phyloP scores from a whole-genome alignment of 1,140 invertebrate species.

The Drosophila tsacasi region DNA sequence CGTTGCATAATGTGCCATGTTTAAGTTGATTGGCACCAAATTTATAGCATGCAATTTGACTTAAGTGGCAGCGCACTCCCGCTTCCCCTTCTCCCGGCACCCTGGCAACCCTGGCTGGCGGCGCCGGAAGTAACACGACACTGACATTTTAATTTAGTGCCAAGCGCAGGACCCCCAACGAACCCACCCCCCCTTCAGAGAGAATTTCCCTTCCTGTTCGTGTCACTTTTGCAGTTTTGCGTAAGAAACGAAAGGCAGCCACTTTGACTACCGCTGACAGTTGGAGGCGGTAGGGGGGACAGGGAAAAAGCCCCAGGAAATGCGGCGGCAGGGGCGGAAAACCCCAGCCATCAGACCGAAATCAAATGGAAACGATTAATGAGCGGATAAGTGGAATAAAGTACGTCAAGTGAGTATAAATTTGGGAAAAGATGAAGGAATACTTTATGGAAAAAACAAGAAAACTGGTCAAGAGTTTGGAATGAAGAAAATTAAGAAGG shows the following conservation, averaged over 20 bases:
- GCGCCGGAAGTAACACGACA: constrained; percentile 79
- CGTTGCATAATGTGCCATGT: constrained; percentile 69
- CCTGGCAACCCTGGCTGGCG: constrained; percentile 32
- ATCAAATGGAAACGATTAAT: constrained; percentile 40
- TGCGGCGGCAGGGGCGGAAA: not conserved
- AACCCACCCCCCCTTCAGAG: not conserved
- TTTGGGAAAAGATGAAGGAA: not conserved
- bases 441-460: not conserved
- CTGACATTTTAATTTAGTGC: constrained; percentile 84
- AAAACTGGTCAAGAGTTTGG: not conserved
- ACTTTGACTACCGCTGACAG: constrained; percentile 57
- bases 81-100: not conserved
- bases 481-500: not conserved
- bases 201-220: constrained; percentile 34
- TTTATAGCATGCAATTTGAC: constrained; percentile 83
- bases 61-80: constrained; percentile 62
- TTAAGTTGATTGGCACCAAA: constrained; percentile 81
- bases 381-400: constrained; percentile 31
- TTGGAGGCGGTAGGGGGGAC: not conserved
- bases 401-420: not conserved
- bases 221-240: constrained; percentile 52
- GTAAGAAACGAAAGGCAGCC: constrained; percentile 52
- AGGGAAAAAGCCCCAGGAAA: constrained; percentile 13
- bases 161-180: constrained; percentile 50
- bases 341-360: constrained; percentile 14